Conservation (phyloP, 2,888 invertebrate species). For the Agelastica alni region DNA sequence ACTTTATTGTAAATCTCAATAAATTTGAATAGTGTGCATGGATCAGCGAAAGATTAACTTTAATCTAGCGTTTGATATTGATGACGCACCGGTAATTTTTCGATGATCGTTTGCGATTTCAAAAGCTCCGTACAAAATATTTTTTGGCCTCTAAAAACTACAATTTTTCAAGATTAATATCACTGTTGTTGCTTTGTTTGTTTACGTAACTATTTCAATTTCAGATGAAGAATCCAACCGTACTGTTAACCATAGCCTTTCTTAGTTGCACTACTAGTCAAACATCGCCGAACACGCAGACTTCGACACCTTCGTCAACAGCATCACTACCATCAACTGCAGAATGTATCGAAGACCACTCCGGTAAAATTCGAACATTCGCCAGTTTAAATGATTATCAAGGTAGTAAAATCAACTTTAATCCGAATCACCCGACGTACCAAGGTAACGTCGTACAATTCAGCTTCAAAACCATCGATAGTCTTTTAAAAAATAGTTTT, state of each 20-base stretch:
- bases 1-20: no score
- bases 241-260: not conserved
- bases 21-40: no score
- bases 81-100: no score
- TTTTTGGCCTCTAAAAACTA: no score
- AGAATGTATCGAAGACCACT: constrained; percentile 11
- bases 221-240: constrained; percentile 8
- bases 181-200: no score
- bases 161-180: no score
- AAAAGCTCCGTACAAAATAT: no score
- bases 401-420: constrained; percentile 41
- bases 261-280: not conserved
- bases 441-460: constrained; percentile 44
- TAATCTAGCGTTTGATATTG: no score
- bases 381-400: constrained; percentile 40
- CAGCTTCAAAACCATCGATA: constrained; percentile 25
- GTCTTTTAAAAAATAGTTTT: constrained; percentile 43
- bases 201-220: no score
- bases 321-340: not conserved
- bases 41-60: no score
- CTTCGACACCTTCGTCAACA: not conserved
- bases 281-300: not conserved
- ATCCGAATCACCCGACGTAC: constrained; percentile 28
- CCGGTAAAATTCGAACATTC: constrained; percentile 38
- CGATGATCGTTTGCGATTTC: no score